Evolutionary conservation across 1,140 invertebrate genomes (phyloP).

Genomic region (Meloidogyne chitwoodi): DNA sequence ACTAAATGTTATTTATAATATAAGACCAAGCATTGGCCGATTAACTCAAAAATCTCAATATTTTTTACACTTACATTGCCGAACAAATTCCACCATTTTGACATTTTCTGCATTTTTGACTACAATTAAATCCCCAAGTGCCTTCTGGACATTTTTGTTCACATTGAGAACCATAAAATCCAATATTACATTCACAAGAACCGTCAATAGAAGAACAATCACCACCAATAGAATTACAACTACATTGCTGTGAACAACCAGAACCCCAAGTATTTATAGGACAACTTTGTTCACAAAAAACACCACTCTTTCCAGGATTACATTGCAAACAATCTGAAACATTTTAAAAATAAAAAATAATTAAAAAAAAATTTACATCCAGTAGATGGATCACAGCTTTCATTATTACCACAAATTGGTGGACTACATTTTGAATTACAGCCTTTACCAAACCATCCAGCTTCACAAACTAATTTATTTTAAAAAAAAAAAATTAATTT

Average conservation of each 20-base stretch:
- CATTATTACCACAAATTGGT: slow-evolving; percentile 76
- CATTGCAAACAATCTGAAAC: slow-evolving; percentile 68
- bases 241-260: slow-evolving; percentile 32
- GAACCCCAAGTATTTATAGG: slow-evolving; percentile 54
- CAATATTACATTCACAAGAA: slow-evolving; percentile 60
- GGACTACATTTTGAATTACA: slow-evolving; percentile 56
- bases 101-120: slow-evolving; percentile 48
- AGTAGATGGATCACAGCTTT: slow-evolving; percentile 73
- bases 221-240: slow-evolving; percentile 22
- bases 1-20: too few species aligned
- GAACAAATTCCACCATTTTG: slow-evolving; percentile 67
- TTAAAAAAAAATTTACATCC: slow-evolving; percentile 62
- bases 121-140: slow-evolving; percentile 66
- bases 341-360: not conserved
- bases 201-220: slow-evolving; percentile 59
- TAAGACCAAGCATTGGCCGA: too few species aligned
- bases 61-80: slow-evolving; percentile 61
- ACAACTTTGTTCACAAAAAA: slow-evolving; percentile 76
- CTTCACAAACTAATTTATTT: slow-evolving; percentile 49
- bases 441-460: slow-evolving; percentile 51
- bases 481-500: not conserved
- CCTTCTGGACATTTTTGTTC: slow-evolving; percentile 56
- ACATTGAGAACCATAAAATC: slow-evolving; percentile 56
- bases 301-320: slow-evolving; percentile 72
- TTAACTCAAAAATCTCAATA: too few species aligned